A percentile compares a stretch with the other conserved stretches of the same genome.
Evolutionary conservation across 2,797 vertebrate genomes (phyloP).

Genomic region (Thaleichthys pacificus): DNA sequence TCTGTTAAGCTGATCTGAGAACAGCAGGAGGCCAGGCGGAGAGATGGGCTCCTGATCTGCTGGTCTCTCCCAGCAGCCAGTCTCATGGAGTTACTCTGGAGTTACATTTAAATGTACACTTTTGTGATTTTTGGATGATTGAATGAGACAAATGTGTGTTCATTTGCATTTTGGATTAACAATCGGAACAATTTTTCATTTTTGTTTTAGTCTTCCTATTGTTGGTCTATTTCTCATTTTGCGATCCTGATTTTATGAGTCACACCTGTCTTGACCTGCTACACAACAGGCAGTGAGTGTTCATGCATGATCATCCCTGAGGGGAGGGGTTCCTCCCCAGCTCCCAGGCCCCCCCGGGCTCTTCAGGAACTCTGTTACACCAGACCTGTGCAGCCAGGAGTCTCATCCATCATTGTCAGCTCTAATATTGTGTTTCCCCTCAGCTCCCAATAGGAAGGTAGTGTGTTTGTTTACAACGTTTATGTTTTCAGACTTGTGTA

Average conservation of each 20-base stretch:
- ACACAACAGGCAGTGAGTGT: no score
- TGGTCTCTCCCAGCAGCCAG: slow-evolving; percentile 10
- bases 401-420: slow-evolving; percentile 79
- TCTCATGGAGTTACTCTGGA: slow-evolving; percentile 25
- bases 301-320: no score
- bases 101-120: background rate
- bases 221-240: no score
- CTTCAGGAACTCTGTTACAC: slow-evolving; percentile 32
- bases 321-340: background rate
- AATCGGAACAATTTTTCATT: no score
- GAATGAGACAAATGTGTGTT: background rate
- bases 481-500: slow-evolving; percentile 77
- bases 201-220: no score
- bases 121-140: background rate
- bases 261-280: no score
- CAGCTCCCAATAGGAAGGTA: slow-evolving; percentile 70
- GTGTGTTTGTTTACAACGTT: slow-evolving; percentile 74
- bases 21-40: slow-evolving; percentile 21
- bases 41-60: slow-evolving; percentile 12
- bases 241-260: no score
- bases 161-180: background rate
- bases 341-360: slow-evolving; percentile 38
- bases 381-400: slow-evolving; percentile 57
- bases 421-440: slow-evolving; percentile 72
- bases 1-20: slow-evolving; percentile 14